Evolutionary conservation across 1,140 invertebrate genomes (phyloP).

Genomic region (Diachasmimorpha longicaudata): DNA sequence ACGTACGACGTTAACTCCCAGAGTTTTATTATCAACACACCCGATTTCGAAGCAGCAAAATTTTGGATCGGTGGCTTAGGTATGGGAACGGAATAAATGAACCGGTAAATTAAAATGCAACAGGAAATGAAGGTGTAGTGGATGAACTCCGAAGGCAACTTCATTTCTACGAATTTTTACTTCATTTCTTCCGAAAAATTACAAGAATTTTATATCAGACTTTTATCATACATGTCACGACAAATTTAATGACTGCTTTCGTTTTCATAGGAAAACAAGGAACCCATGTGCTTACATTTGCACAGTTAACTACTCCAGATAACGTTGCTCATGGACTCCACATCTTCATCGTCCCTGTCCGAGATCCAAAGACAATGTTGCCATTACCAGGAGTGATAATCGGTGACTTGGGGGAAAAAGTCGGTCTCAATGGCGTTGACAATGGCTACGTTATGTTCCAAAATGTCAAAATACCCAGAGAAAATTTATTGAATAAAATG

Average conservation of each 20-base stretch:
- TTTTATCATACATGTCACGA: too few relatives aligned
- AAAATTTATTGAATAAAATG: slow-evolving; percentile 83
- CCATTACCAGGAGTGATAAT: slow-evolving; percentile 75
- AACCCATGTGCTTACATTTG: slow-evolving; percentile 87
- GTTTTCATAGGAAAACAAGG: slow-evolving; percentile 73
- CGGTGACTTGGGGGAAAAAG: slow-evolving; percentile 89
- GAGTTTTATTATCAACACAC: slow-evolving; percentile 89
- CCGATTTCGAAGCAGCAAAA: slow-evolving; percentile 93
- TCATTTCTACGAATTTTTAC: too few relatives aligned
- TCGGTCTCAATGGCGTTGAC: slow-evolving; percentile 87
- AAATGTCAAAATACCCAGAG: slow-evolving; percentile 82
- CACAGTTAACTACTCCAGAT: slow-evolving; percentile 79
- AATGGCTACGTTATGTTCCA: slow-evolving; percentile 91
- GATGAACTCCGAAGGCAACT: too few relatives aligned
- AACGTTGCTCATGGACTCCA: slow-evolving; percentile 85
- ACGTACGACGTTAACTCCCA: slow-evolving; percentile 80
- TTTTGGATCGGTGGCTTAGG: slow-evolving; percentile 93
- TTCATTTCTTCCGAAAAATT: too few relatives aligned
- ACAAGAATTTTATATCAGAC: too few relatives aligned
- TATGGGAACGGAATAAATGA: slow-evolving; percentile 43
- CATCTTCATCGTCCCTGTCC: slow-evolving; percentile 81
- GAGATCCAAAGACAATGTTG: slow-evolving; percentile 76
- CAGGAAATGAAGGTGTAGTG: too few relatives aligned
- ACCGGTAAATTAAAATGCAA: too few relatives aligned
- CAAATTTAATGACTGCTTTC: too few relatives aligned